Evolutionary conservation across 2,797 vertebrate species (phyloP).

Genomic region (Euthynnus affinis): DNA sequence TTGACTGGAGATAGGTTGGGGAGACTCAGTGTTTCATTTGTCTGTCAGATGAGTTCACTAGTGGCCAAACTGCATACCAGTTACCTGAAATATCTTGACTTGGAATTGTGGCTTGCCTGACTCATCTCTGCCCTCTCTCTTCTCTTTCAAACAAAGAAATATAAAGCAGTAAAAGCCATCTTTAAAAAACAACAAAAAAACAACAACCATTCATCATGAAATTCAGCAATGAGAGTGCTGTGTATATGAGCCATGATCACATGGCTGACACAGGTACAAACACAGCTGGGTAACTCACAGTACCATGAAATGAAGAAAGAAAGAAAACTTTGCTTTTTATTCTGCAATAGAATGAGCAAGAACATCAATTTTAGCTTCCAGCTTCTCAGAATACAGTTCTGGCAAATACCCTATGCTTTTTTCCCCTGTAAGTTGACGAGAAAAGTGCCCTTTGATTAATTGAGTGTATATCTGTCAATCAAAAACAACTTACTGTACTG

Average conservation of each 20-base stretch:
- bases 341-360: slow-evolving; percentile 24
- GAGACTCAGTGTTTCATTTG: slow-evolving; percentile 14
- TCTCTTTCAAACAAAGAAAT: slow-evolving; percentile 2
- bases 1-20: background rate
- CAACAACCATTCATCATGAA: background rate
- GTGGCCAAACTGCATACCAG: slow-evolving; percentile 11
- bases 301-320: slow-evolving; percentile 32
- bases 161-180: slow-evolving; percentile 14
- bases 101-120: no score
- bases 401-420: background rate
- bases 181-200: background rate
- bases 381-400: slow-evolving; percentile 10
- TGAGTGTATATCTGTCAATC: slow-evolving; percentile 34
- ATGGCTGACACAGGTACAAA: slow-evolving; percentile 21
- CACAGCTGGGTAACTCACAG: slow-evolving; percentile 20
- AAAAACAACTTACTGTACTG: slow-evolving; percentile 21
- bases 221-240: slow-evolving; percentile 11
- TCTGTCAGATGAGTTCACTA: slow-evolving; percentile 15
- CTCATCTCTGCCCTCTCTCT: background rate
- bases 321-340: slow-evolving; percentile 31
- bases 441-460: slow-evolving; percentile 26
- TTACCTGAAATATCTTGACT: background rate
- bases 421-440: slow-evolving; percentile 21
- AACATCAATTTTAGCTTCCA: slow-evolving; percentile 22
- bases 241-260: slow-evolving; percentile 8